Evolutionary conservation across 2,797 vertebrate species (phyloP), one percentile per base, ranked within the genome.

Genomic region (Bucorvus abyssinicus): DNA sequence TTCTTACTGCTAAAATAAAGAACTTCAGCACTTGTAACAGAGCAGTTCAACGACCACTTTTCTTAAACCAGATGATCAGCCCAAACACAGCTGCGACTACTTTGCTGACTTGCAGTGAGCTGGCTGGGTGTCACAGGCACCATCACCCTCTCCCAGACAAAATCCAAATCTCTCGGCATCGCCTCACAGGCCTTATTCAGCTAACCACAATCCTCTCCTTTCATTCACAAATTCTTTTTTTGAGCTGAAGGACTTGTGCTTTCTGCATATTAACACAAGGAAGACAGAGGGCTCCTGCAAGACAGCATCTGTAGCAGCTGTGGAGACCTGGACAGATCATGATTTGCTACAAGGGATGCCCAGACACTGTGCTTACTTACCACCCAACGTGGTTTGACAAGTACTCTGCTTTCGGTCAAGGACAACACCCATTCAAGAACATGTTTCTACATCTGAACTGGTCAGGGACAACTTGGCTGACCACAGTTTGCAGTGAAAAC

Each of bases 91-190:
- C 67, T 83, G 59, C 0, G 2, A 36, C 30, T 38, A 22, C 29
- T 73, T 55, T 87, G n/a, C 75, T 68, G 45, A 24, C 74, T 47
- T n/a, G 45, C 60, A 36, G 52, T 12, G 55, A 79, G 60, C 55
- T 52, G 63, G 23, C 50, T 40, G 53, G 32, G 34, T 34, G 34
- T 56, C 73, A 63, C 27, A 53, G 30, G 49, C 53, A 79, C n/a
- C 45, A 76, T 21, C n/a, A 70, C 2, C 27, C 27, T 84, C 53
- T 67, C 56, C 56, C 59, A 74, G 57, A 24, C 44, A 52, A 53
- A 93, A 55, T 38, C 12, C 0, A 1, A 38, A 50, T 27, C 1
- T 1, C 91, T 74, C 4, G 1, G 40, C n/a, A 3, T 74, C 3
- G 0, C 42, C 52, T 65, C 52, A 18, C 26, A 45, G 42, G 26